Evolutionary conservation across 1,140 invertebrate species (phyloP), one percentile per base, ranked within the genome.

Genomic region (Drosophila baimaii): DNA sequence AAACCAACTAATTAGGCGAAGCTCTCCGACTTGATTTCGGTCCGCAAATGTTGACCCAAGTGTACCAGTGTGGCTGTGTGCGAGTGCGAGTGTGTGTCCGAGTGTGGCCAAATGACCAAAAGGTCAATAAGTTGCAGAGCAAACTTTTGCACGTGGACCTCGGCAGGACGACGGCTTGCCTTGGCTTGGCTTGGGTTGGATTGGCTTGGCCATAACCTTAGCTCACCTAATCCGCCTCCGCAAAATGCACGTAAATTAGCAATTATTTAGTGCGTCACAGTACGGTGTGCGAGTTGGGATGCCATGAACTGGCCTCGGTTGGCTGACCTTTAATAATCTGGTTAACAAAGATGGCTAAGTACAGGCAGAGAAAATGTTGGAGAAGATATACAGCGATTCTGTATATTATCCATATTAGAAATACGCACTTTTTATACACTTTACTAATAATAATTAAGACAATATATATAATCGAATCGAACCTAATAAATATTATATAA

Each of bases 1-100:
- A 77, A 73, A 46, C 71, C 58, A 77, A 81, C 78, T 84, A 77
- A 84, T 85, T 85, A 86, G 69, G 58, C 56, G 51, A 31, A 37
- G 65, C 49, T 46, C 62, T 52, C 66, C 46, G 63, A 70, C 63
- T 74, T 77, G 62, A 81, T 84, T 72, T 77, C 41, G 77, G 55
- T 77, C 19, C 31, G 44, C 72, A 77, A 83, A 83, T 84, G 78
- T 84, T 84, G 63, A 81, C 81, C 81, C 55, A 47, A 64, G 77
- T 47, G 77, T 47, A 51, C 51, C 56, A 59, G 64, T 41, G 37
- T 2, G 15, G 25, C 12, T n/a, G 15, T 59, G n/a, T 29, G 31
- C n/a, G n/a, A n/a, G n/a, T 61, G 31, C 8, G 21, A 51, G 37
- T 35, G 12, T 46, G 21, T 19, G 47, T 31, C 19, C 13, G 21